These are phyloP conservation scores for Scomberomorus guttatus DNA, from an alignment of 2,797 vertebrate genomes.

Conservation along the genomic window DNA sequence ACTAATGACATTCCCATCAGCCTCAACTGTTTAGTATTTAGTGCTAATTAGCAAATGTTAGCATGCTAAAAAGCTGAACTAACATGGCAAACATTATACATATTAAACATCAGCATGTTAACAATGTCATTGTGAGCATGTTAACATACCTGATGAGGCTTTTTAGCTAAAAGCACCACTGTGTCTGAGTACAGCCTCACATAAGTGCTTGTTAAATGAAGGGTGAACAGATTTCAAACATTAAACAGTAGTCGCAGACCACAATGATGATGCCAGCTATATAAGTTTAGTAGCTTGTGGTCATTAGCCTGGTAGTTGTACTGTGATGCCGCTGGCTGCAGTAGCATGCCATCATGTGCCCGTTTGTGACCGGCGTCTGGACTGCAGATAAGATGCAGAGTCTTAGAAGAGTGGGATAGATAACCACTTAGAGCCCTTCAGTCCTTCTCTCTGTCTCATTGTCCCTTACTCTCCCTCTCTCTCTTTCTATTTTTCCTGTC, in stretches of 20 bases:
- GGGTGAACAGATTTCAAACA: slow-evolving; percentile 1
- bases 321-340: slow-evolving; percentile 25
- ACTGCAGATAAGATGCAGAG: slow-evolving; percentile 37
- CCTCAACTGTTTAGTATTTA: too few relatives aligned
- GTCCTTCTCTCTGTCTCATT: slow-evolving; percentile 9
- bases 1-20: too few relatives aligned
- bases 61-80: too few relatives aligned
- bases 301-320: slow-evolving; percentile 5
- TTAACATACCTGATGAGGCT: too few relatives aligned
- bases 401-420: slow-evolving; percentile 31
- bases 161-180: too few relatives aligned
- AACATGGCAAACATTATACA: too few relatives aligned
- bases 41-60: too few relatives aligned
- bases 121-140: too few relatives aligned
- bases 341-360: slow-evolving; percentile 5
- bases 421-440: slow-evolving; percentile 42
- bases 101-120: too few relatives aligned
- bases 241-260: background rate
- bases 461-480: slow-evolving; percentile 9
- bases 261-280: slow-evolving; percentile 9
- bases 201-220: too few relatives aligned
- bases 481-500: slow-evolving; percentile 2
- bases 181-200: too few relatives aligned
- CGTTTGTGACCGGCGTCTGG: slow-evolving; percentile 28
- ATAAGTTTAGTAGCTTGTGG: background rate